Evolutionary conservation across 2,113 vertebrate species (phyloP).

Genomic region (Bubalus kerabau): DNA sequence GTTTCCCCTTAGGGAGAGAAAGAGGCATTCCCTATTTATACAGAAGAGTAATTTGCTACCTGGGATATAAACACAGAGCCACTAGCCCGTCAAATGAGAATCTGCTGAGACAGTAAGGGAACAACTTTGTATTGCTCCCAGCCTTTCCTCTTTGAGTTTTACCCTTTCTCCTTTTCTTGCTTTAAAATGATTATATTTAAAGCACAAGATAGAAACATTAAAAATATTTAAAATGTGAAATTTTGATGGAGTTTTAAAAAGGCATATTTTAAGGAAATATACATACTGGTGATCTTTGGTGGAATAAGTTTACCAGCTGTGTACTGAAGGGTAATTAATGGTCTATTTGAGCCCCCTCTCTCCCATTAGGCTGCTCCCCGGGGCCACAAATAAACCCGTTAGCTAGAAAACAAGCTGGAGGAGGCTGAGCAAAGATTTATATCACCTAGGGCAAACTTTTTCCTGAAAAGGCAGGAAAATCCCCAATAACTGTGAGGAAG

Average conservation of each 20-base stretch:
- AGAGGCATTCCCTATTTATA: not conserved
- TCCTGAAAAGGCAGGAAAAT: not conserved
- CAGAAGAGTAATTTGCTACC: not conserved
- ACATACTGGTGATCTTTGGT: not conserved
- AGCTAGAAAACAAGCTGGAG: not conserved
- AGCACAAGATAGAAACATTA: not conserved
- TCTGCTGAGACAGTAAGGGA: not conserved
- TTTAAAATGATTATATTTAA: not conserved
- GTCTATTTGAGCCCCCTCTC: not conserved
- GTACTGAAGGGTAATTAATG: not conserved
- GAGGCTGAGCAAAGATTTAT: not conserved
- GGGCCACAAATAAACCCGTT: not conserved
- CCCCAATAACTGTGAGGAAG: not conserved
- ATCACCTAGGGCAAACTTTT: not conserved
- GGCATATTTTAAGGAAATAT: not conserved
- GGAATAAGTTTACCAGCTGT: not conserved
- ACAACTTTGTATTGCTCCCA: not conserved
- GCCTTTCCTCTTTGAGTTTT: not conserved
- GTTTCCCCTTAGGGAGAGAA: not conserved
- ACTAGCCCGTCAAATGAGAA: not conserved
- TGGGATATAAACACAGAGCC: not conserved
- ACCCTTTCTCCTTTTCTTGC: constrained; percentile 6
- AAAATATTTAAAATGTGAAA: constrained; percentile 13
- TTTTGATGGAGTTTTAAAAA: not conserved
- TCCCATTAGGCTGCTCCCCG: not conserved